Base-by-base conservation (phyloP, 92 coral and sea anemone species). In the Palythoa grandis region DNA sequence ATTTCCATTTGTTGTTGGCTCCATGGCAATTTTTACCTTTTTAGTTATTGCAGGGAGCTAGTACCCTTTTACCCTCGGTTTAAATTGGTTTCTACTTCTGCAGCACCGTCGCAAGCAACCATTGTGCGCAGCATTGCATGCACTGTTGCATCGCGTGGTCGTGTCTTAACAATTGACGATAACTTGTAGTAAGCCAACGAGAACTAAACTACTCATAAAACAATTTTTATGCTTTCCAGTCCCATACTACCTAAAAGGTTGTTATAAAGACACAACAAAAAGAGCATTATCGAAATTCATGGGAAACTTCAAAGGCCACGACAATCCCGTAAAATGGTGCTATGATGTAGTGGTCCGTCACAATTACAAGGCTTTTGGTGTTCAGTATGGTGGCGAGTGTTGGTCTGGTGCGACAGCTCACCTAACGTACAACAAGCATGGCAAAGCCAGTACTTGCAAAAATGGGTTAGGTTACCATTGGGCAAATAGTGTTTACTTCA, bases 251-350 rank as follows among this genome's bases (percentile, higher is more conserved):
- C 73, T 48, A 1, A 80, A 66, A 73, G 85, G 85, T 2, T 80
- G 85, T 66, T 80, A 80, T 22, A 24, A 22, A 66, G 85, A 80
- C 7, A 47, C 14, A 7, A 0, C 25, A 11, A 22, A 12, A 7
- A 67, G 85, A 14, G 85, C 85, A 66, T 22, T 80, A 61, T 63
- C 85, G 2, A 60, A 80, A 6, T 66, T 80, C 16, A 80, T 80
- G 74, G 85, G 85, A 22, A 80, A 80, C 70, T 80, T 80, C 24
- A 80, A 67, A 52, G 85, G 74, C 22, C 85, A 80, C 60, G 85
- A 80, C 5, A 25, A 66, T 9, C 85, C 85, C 17, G 72, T 67
- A 11, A 80, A 80, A 66, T 80, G 85, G 85, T 80, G 85, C 43
- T 52, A 52, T 6, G 85, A 80, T 25, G 22, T 11, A 2, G 85